phyloP scores from a whole-genome alignment of 2,113 vertebrate species.

The Microcebus murinus region DNA sequence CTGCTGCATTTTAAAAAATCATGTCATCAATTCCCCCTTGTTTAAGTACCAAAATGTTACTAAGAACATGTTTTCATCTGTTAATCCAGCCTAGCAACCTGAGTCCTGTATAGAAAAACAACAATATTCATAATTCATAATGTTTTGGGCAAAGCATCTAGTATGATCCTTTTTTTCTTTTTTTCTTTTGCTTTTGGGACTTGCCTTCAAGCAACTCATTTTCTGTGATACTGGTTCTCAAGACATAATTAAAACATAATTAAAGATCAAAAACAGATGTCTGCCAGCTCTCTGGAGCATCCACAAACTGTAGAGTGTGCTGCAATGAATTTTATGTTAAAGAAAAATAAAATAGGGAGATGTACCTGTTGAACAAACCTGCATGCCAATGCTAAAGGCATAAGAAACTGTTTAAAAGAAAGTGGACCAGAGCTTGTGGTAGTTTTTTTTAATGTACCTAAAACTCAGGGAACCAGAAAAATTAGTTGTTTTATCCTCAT shows the following conservation, averaged over 20 bases:
- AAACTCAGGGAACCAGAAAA: background rate
- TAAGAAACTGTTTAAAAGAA: background rate
- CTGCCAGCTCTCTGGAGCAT: background rate
- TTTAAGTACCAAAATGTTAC: conserved; percentile 8
- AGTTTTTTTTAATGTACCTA: background rate
- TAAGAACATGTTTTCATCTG: background rate
- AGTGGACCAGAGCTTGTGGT: background rate
- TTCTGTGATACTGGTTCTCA: conserved; percentile 67
- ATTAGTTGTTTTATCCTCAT: background rate
- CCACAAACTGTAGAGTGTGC: background rate
- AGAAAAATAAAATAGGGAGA: background rate
- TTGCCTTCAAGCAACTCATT: conserved; percentile 26
- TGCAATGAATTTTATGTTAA: background rate
- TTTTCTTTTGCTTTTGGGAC: background rate
- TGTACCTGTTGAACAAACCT: background rate
- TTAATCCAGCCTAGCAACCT: background rate
- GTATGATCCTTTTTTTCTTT: background rate
- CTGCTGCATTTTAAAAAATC: background rate
- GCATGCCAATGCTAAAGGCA: background rate
- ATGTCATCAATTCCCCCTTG: background rate
- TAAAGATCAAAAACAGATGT: conserved; percentile 74
- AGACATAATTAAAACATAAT: conserved; percentile 67
- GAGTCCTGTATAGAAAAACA: background rate
- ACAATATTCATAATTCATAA: background rate
- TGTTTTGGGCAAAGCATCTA: background rate